Evolutionary conservation across 2,797 vertebrate species (phyloP).

Genomic region (Xenops minutus): DNA sequence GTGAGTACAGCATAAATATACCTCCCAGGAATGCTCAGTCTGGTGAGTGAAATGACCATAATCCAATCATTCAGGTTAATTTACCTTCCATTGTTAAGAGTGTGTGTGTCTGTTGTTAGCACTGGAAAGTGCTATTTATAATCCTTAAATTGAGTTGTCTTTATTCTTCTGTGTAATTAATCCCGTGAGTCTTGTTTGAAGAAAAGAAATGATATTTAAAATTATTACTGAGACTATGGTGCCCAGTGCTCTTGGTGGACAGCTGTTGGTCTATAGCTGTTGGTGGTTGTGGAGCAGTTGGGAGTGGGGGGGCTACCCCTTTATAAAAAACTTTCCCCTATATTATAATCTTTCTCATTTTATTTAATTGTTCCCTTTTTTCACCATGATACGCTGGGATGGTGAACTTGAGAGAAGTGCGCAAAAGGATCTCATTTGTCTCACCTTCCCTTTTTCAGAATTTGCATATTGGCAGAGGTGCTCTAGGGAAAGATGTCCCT

Average conservation of each 20-base stretch:
- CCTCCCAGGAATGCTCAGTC: neutral
- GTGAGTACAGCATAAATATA: neutral
- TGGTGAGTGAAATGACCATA: neutral
- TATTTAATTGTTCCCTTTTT: neutral
- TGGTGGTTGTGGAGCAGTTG: neutral
- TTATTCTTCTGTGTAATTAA: neutral
- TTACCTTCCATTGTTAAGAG: neutral
- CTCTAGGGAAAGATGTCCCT: neutral
- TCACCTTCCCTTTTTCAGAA: neutral
- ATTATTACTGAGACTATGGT: neutral
- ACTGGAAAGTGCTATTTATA: neutral
- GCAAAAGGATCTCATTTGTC: neutral
- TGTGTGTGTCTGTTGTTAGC: neutral
- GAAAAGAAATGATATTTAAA: neutral
- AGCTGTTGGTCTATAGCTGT: neutral
- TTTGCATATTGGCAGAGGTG: neutral
- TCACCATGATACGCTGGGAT: neutral
- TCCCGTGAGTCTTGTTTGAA: neutral
- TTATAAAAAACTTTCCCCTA: neutral
- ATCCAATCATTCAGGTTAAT: slow-evolving; percentile 27
- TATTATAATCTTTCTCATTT: neutral
- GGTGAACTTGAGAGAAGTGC: neutral
- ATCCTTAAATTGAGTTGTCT: slow-evolving; percentile 5
- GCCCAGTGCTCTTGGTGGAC: neutral
- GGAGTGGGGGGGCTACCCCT: fast-evolving